Base-by-base conservation (phyloP, 2,888 invertebrate genomes). In the Nebria brevicollis region DNA sequence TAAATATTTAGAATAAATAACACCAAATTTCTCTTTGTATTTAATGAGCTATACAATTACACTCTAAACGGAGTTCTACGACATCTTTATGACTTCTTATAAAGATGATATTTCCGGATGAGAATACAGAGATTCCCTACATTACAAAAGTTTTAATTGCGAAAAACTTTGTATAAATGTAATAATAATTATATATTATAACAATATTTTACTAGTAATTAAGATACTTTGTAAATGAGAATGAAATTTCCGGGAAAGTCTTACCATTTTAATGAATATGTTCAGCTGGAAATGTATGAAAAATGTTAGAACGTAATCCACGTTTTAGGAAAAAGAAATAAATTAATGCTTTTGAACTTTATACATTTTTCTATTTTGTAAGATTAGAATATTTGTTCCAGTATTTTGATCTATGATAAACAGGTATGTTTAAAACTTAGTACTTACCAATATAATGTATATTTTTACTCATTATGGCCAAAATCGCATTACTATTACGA, bases 111-210 rank as follows among this genome's bases (percentile, higher is more conserved):
- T 79, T 79, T 79, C 26, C 65, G 34, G 41, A 73, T 72, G 65
- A 34, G 5, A 66, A 66, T 42, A 65, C 41, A 42, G n/a, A 15
- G 66, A 75, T 75, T 68, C 70, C 68, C 54, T 42, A 79, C 78
- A 68, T 79, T 75, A 66, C 66, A 75, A 75, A 79, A 79, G 68
- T 79, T 79, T 79, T 79, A 79, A 79, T 79, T 79, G 79, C 79
- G 42, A 75, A 73, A 66, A 73, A 79, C 74, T 79, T 74, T 74
- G 72, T 74, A 75, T 75, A 79, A 75, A 75, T n/a, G 75, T 79
- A 66, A 65, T 79, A 79, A 79, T 79, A 79, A 75, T 66, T 75
- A 79, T 79, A 68, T 75, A 70, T 68, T 79, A 79, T 75, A 43
- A 68, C 72, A 68, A 79, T 79, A 79, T 74, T 79, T 79, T 79